phyloP scores from a whole-genome alignment of 2,797 vertebrate genomes.

The Gallinago solitaria region DNA sequence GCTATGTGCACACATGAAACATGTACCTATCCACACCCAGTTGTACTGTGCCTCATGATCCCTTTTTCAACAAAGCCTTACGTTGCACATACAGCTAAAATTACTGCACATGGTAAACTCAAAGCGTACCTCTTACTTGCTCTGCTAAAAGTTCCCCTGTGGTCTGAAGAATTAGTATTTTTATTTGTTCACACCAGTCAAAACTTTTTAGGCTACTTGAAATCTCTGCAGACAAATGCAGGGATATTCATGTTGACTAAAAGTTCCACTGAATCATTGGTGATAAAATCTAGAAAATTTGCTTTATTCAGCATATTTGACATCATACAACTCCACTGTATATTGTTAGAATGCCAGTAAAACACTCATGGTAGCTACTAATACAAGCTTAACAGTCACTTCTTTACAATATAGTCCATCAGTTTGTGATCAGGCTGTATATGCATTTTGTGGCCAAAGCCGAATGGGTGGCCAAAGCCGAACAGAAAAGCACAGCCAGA shows the following conservation, averaged over 20 bases:
- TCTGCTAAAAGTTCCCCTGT: background rate
- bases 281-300: background rate
- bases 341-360: background rate
- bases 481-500: background rate
- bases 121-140: background rate
- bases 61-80: background rate
- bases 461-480: background rate
- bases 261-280: background rate
- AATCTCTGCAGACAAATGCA: background rate
- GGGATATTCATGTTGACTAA: background rate
- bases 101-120: background rate
- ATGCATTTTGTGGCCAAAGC: background rate
- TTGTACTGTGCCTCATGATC: background rate
- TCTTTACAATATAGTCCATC: background rate
- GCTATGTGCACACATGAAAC: background rate
- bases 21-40: background rate
- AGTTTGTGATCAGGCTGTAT: background rate
- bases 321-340: background rate
- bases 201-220: background rate
- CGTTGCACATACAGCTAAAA: background rate
- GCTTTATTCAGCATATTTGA: background rate
- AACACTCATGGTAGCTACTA: background rate
- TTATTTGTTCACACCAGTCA: background rate
- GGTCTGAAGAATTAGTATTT: background rate
- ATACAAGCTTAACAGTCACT: background rate